Evolutionary conservation across 2,113 vertebrate species (phyloP).

Genomic region (Pterocles gutturalis): DNA sequence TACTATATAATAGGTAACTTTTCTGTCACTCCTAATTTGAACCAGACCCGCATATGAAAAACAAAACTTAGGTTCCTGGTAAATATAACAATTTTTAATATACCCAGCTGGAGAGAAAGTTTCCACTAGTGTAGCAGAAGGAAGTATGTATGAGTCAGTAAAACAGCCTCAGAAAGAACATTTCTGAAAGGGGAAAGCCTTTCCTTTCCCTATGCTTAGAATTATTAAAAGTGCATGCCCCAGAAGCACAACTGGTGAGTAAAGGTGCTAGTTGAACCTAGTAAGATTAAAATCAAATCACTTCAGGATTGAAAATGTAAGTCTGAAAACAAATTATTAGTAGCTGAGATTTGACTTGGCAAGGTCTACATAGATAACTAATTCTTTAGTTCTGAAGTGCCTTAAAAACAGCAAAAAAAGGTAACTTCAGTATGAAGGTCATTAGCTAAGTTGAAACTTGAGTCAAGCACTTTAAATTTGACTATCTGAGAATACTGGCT

Average conservation of each 20-base stretch:
- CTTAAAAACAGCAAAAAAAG: not conserved
- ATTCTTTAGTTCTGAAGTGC: not conserved
- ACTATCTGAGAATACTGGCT: not conserved
- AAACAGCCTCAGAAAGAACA: not conserved
- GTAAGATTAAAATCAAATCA: not conserved
- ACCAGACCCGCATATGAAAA: constrained; percentile 22
- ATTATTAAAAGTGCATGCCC: not conserved
- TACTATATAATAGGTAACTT: constrained; percentile 26
- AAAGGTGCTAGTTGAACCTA: not conserved
- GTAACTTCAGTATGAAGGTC: not conserved
- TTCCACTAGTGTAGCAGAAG: not conserved
- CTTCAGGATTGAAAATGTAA: not conserved
- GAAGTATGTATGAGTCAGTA: not conserved
- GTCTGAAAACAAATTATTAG: not conserved
- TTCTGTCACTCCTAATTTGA: constrained; percentile 52
- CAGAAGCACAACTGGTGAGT: not conserved
- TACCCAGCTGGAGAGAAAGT: not conserved
- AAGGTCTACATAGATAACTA: not conserved
- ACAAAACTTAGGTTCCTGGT: not conserved
- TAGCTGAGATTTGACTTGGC: not conserved
- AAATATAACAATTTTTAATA: constrained; percentile 45
- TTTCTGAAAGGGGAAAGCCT: not conserved
- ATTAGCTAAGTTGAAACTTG: not conserved
- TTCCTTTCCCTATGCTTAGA: not conserved
- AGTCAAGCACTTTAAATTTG: not conserved